A percentile compares a stretch with the other conserved stretches of the same genome.
These are phyloP conservation scores for Styela plicata DNA, from an alignment of 23 tunicate genomes.

Conservation along the genomic window DNA sequence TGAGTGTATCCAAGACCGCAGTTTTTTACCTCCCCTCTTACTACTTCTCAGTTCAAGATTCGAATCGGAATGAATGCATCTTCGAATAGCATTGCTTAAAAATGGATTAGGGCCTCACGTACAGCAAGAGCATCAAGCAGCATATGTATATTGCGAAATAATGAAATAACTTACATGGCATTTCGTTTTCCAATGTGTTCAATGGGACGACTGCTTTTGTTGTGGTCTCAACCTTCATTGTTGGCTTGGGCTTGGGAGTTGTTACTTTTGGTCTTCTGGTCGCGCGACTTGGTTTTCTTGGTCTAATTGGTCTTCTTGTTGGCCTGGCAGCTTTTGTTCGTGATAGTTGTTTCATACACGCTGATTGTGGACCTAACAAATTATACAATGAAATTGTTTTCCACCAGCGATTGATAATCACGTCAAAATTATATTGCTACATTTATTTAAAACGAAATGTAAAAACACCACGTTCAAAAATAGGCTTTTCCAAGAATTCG, in stretches of 20 bases:
- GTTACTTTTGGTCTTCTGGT: conserved; percentile 27
- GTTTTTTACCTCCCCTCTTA: no score
- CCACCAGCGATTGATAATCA: neutral
- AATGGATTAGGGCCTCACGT: no score
- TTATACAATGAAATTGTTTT: neutral
- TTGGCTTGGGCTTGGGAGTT: conserved; percentile 8
- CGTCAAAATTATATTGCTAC: no score
- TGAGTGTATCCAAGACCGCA: no score
- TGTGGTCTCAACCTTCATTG: neutral
- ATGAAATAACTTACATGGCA: conserved; percentile 85
- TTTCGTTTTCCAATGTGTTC: conserved; percentile 20
- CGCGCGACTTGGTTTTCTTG: neutral
- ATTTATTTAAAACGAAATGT: no score
- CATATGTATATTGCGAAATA: no score
- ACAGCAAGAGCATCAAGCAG: no score
- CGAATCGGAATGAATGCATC: no score
- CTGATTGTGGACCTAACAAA: neutral
- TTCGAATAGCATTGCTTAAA: no score
- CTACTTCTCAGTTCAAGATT: no score
- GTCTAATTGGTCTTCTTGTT: conserved; percentile 8
- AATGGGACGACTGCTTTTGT: neutral
- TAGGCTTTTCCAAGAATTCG: no score
- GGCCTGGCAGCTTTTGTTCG: conserved; percentile 17
- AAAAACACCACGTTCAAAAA: no score
- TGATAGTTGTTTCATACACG: neutral